Evolutionary conservation across 1,140 invertebrate species (phyloP).

Genomic region (Saccostrea glomerata): DNA sequence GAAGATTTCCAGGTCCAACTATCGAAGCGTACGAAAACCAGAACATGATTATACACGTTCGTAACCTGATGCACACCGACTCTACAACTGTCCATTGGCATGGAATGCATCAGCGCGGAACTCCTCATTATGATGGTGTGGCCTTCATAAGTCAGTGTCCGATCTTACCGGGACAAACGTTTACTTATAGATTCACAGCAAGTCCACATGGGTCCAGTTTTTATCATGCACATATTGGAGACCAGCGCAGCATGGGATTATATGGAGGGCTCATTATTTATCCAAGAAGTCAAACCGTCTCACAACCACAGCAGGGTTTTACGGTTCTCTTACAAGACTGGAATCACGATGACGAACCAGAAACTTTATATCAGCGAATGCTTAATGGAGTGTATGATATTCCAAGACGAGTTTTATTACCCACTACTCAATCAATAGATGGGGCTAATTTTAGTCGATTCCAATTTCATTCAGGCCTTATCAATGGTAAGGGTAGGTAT

Average conservation of each 20-base stretch:
- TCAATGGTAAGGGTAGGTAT: conserved; percentile 60
- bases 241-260: conserved; percentile 69
- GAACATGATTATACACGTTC: conserved; percentile 89
- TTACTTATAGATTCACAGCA: conserved; percentile 86
- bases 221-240: conserved; percentile 74
- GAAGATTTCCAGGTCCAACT: conserved; percentile 69
- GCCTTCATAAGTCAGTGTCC: conserved; percentile 94
- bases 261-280: conserved; percentile 67
- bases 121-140: conserved; percentile 94
- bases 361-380: conserved; percentile 44
- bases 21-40: conserved; percentile 90
- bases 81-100: conserved; percentile 93
- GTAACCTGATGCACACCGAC: conserved; percentile 89
- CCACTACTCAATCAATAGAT: conserved; percentile 9
- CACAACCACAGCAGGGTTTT: conserved; percentile 39
- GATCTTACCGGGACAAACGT: conserved; percentile 89
- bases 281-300: conserved; percentile 50
- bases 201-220: conserved; percentile 69
- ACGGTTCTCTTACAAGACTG: conserved; percentile 46
- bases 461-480: conserved; percentile 52
- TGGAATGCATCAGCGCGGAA: conserved; percentile 88
- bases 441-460: conserved; percentile 54
- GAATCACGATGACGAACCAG: conserved; percentile 51
- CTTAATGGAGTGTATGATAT: conserved; percentile 76
- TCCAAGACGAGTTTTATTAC: too few species aligned